Percentiles rank a stretch among this genome's conserved stretches.
phyloP scores from a whole-genome alignment of 2,888 invertebrate species.

The Griposia aprilina region DNA sequence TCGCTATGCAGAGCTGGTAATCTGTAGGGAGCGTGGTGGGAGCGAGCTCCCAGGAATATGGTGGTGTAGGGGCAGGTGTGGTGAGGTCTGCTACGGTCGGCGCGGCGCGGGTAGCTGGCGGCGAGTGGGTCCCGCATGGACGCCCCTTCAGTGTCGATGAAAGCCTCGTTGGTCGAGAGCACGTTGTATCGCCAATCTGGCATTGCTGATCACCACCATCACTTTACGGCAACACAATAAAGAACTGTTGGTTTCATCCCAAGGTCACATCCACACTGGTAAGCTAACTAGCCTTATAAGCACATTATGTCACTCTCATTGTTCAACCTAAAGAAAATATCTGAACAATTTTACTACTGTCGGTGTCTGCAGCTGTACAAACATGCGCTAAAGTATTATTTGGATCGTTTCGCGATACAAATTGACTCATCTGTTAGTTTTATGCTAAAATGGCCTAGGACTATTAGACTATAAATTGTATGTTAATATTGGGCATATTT shows the following conservation, averaged over 20 bases:
- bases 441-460: slow-evolving; percentile 17
- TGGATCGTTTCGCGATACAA: slow-evolving; percentile 31
- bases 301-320: slow-evolving; percentile 75
- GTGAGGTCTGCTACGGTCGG: slow-evolving; percentile 87
- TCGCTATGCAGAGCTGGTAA: slow-evolving; percentile 83
- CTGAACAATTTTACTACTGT: slow-evolving; percentile 76
- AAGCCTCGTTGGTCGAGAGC: slow-evolving; percentile 89
- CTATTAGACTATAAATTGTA: slow-evolving; percentile 6
- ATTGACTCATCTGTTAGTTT: slow-evolving; percentile 33
- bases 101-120: slow-evolving; percentile 89
- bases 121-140: slow-evolving; percentile 82
- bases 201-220: slow-evolving; percentile 86
- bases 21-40: slow-evolving; percentile 79
- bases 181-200: slow-evolving; percentile 91
- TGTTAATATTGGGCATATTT: not conserved
- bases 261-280: slow-evolving; percentile 64
- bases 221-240: slow-evolving; percentile 76
- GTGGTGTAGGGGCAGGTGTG: slow-evolving; percentile 89
- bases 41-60: slow-evolving; percentile 83
- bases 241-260: slow-evolving; percentile 71
- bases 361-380: slow-evolving; percentile 81
- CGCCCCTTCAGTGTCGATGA: slow-evolving; percentile 81
- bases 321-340: slow-evolving; percentile 71
- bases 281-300: slow-evolving; percentile 55
- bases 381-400: slow-evolving; percentile 64